Base-by-base conservation (phyloP, 1,140 invertebrate genomes). In the Batillaria attramentaria region DNA sequence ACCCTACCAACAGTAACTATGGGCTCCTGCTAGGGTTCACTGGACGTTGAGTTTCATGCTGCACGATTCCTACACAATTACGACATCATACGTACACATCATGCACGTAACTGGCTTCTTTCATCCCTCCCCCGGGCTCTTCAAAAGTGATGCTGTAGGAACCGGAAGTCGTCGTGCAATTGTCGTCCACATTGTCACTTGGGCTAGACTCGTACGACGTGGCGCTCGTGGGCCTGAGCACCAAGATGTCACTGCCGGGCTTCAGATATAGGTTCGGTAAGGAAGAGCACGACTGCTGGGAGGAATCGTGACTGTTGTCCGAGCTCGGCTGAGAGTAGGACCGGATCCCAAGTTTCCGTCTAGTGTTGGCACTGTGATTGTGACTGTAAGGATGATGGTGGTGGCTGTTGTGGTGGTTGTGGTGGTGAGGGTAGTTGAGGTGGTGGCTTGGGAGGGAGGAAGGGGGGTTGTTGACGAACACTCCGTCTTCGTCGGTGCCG, bases 121-220 rank as follows among this genome's bases (percentile, higher is more conserved):
- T 39, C 62, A n/a, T 54, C 35, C 57, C 73, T 46, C 28, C 24
- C 42, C 10, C 43, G 2, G 66, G 57, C 31, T 79, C 54, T n/a
- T 77, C 75, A 41, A 68, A 77, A 13, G 62, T 68, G 28, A 81
- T 75, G 43, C 80, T 81, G 73, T 81, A 81, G 10, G 77, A 79
- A 20, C 80, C 77, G 20, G 80, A 81, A 42, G 80, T 79, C n/a
- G 80, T 81, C 16, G 80, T 81, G 77, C 77, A 79, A 54, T 81
- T 78, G 41, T 81, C 80, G 50, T 81, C 80, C 33, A 79, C 50
- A 6, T 65, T 75, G 0, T 79, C 79, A 68, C 80, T 81, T 37
- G 72, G 57, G 33, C 41, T 76, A 10, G 76, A 79, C 24, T 81
- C 80, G 31, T 37, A 75, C 39, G 77, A 79, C 35, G 77, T 66